Evolutionary conservation across 2,113 vertebrate genomes (phyloP).

Genomic region (Pterocles burchelli): DNA sequence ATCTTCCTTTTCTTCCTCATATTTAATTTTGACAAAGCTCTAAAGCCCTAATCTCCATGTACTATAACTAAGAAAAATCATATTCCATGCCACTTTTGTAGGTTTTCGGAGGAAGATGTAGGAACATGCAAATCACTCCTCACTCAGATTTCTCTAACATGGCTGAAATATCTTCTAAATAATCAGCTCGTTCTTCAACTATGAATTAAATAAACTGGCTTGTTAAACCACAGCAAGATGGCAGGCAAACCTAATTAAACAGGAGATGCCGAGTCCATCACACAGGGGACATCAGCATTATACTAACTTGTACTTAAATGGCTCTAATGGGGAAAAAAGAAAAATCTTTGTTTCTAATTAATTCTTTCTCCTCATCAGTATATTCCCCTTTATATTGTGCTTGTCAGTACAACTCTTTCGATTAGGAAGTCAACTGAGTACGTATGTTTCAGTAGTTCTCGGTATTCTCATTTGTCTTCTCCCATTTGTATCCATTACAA

Average conservation of each 20-base stretch:
- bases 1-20: background rate
- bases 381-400: background rate
- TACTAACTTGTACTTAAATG: background rate
- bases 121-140: background rate
- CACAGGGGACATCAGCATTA: background rate
- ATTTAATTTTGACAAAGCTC: background rate
- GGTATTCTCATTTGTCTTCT: background rate
- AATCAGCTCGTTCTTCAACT: background rate
- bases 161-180: background rate
- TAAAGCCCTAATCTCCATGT: background rate
- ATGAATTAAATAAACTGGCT: background rate
- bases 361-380: background rate
- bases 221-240: background rate
- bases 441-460: background rate
- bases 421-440: background rate
- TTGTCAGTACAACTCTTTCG: background rate
- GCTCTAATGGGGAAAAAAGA: background rate
- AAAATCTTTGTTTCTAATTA: background rate
- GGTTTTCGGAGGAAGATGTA: background rate
- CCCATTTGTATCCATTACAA: background rate
- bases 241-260: background rate
- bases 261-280: background rate
- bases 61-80: background rate
- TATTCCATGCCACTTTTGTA: background rate
- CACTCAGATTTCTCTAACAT: background rate